Evolutionary conservation across 2,113 vertebrate genomes (phyloP), one percentile per base, ranked within the genome.

Genomic region (Gavialis gangeticus): DNA sequence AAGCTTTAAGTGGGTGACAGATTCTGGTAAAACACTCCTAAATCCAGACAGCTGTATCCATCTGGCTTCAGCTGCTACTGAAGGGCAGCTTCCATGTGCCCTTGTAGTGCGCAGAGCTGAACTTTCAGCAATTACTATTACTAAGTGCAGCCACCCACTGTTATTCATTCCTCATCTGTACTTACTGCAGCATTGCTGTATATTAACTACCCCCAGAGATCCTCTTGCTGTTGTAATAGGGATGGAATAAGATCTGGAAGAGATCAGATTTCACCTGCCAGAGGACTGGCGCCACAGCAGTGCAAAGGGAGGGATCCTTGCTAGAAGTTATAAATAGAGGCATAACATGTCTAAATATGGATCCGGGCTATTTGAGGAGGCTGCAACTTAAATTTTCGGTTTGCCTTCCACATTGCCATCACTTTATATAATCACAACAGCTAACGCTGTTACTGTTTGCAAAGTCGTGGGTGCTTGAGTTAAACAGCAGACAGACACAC

Each of bases 311-410:
- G 1, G 46, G 14, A 58, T 27, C 16, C 66, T 60, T n/a, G 46
- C 11, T 1, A 3, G 0, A 21, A 73, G 2, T 82, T 80, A 34
- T 13, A 84, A 94, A 77, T 2, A 83, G 8, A 55, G 5, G 25
- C 18, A 54, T 4, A 18, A 58, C n/a, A 82, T 64, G 15, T 10
- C n/a, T 67, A 67, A 67, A 67, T 34, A 46, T 46, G 34, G 69
- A 73, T 12, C 22, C 21, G 13, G 34, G 21, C 13, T 76, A 64
- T 16, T 82, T 22, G 59, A 80, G 67, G 22, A 62, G 0, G 0
- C 73, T 27, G 16, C 19, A 4, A 64, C 7, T 37, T 46, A 46
- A n/a, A 30, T 10, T 67, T 58, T 4, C 19, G 16, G 24, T 34
- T 54, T 56, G 28, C 10, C 55, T 76, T 71, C 56, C 46, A 46